Percentiles rank a stretch among this genome's conserved stretches.
Conservation (phyloP, 2,888 invertebrate species). For the Panopea generosa region DNA sequence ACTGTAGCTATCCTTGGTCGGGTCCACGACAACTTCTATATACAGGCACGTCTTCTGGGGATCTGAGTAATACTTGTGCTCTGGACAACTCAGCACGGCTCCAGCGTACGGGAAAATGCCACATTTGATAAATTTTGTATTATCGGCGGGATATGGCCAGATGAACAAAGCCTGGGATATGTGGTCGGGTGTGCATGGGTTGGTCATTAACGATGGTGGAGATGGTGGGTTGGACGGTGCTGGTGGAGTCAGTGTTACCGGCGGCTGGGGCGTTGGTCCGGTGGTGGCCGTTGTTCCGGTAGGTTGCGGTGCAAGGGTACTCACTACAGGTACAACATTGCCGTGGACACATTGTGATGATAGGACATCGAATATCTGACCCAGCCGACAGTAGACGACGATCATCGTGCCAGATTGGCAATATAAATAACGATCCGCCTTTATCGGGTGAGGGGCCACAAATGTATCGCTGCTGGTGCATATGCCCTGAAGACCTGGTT, state of each 20-base stretch:
- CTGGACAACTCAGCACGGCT: constrained; percentile 58
- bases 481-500: constrained; percentile 20
- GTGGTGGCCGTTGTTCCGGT: neutral
- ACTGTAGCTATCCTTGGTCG: constrained; percentile 21
- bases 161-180: constrained; percentile 42
- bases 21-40: constrained; percentile 51
- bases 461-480: constrained; percentile 24
- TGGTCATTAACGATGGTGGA: constrained; percentile 29
- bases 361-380: constrained; percentile 34
- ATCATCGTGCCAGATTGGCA: constrained; percentile 55
- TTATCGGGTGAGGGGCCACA: constrained; percentile 37
- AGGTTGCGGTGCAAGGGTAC: neutral
- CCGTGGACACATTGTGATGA: neutral
- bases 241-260: neutral
- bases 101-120: constrained; percentile 62
- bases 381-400: constrained; percentile 51
- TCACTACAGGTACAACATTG: neutral
- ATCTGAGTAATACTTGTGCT: constrained; percentile 63
- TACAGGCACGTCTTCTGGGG: constrained; percentile 61
- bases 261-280: neutral
- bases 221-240: neutral
- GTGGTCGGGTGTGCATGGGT: constrained; percentile 59
- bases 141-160: constrained; percentile 64
- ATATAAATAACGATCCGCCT: constrained; percentile 54
- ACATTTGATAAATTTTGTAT: constrained; percentile 67